Evolutionary conservation across 2,888 invertebrate species (phyloP).

Genomic region (Tipula vernalis): DNA sequence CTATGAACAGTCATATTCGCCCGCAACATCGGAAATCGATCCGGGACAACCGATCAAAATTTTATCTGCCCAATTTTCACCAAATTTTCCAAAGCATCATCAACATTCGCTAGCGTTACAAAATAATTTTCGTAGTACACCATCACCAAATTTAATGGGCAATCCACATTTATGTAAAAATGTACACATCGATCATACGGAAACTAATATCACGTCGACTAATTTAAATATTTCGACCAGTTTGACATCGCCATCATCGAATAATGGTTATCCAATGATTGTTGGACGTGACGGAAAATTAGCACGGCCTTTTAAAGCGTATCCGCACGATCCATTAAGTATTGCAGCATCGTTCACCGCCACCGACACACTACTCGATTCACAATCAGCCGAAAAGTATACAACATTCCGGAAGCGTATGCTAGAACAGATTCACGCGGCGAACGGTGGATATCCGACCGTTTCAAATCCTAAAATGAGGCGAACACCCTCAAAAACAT

Average conservation of each 20-base stretch:
- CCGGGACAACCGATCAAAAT: neutral
- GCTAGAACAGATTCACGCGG: slow-evolving; percentile 49
- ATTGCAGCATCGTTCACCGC: slow-evolving; percentile 46
- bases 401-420: slow-evolving; percentile 56
- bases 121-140: neutral
- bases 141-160: neutral
- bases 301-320: slow-evolving; percentile 55
- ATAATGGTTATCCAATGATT: slow-evolving; percentile 19
- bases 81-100: neutral
- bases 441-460: slow-evolving; percentile 43
- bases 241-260: slow-evolving; percentile 12
- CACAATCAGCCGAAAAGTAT: slow-evolving; percentile 53
- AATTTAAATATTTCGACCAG: slow-evolving; percentile 9
- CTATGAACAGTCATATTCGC: neutral
- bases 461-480: slow-evolving; percentile 61
- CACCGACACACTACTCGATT: slow-evolving; percentile 38
- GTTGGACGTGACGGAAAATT: slow-evolving; percentile 32
- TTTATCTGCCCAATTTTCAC: neutral
- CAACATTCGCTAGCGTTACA: neutral
- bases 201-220: neutral
- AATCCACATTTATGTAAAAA: neutral
- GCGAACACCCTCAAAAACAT: slow-evolving; percentile 33
- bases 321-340: slow-evolving; percentile 53
- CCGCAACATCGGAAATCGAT: neutral
- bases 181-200: neutral